phyloP scores from a whole-genome alignment of 2,888 invertebrate genomes.

The Hymenopus coronatus region DNA sequence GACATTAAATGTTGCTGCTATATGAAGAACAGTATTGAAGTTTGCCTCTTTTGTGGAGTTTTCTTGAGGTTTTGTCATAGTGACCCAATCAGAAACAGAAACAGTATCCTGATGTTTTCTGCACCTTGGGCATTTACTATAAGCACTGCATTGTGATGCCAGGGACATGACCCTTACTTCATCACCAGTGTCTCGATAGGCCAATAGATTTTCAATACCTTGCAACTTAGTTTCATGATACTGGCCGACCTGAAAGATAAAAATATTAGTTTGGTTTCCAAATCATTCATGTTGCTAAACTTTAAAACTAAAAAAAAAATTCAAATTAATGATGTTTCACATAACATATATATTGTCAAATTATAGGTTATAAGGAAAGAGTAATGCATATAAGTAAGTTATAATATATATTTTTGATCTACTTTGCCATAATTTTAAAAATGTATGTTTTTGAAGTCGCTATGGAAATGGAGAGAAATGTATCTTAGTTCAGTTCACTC shows the following conservation, averaged over 20 bases:
- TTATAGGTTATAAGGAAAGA: too few species aligned
- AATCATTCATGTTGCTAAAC: too few species aligned
- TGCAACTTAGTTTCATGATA: constrained; percentile 32
- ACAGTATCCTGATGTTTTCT: constrained; percentile 22
- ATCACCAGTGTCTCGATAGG: constrained; percentile 34
- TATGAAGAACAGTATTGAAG: constrained; percentile 38
- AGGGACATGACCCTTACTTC: constrained; percentile 31
- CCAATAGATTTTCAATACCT: constrained; percentile 32
- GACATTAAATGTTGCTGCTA: constrained; percentile 46
- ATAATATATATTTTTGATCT: too few species aligned
- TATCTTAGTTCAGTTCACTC: too few species aligned
- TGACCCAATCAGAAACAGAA: constrained; percentile 24
- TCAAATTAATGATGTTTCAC: too few species aligned
- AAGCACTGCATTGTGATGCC: constrained; percentile 33
- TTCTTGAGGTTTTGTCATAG: constrained; percentile 5
- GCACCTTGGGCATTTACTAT: constrained; percentile 25
- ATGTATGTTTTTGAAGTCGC: too few species aligned
- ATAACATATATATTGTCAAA: too few species aligned
- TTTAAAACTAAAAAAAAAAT: too few species aligned
- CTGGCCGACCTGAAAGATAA: constrained; percentile 27
- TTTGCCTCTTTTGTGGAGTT: neutral
- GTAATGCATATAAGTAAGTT: too few species aligned
- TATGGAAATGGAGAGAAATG: too few species aligned
- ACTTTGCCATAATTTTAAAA: too few species aligned
- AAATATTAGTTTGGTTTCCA: too few species aligned